Evolutionary conservation across 2,113 vertebrate genomes (phyloP).

Genomic region (Cavia porcellus): DNA sequence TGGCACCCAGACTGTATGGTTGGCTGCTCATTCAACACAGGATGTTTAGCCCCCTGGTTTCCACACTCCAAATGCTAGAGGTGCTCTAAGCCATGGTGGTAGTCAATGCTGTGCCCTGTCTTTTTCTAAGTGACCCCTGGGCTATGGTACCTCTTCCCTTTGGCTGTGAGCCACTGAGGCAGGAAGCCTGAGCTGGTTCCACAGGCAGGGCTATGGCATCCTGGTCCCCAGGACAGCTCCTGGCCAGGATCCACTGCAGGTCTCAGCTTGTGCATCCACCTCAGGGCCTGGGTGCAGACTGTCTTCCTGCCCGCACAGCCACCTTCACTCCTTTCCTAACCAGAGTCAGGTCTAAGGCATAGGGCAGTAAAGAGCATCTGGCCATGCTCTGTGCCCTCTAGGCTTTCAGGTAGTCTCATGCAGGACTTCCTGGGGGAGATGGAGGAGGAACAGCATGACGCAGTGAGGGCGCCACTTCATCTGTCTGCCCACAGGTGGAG

Average conservation of each 20-base stretch:
- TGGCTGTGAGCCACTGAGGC: not conserved
- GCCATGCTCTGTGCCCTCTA: not conserved
- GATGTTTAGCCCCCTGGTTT: too few species aligned
- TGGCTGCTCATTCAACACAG: not conserved
- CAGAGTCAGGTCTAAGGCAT: slow-evolving; percentile 6
- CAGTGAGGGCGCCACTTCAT: not conserved
- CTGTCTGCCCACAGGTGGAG: not conserved
- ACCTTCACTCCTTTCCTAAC: not conserved
- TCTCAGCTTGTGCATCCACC: not conserved
- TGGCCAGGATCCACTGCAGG: not conserved
- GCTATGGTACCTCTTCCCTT: not conserved
- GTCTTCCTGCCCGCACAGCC: not conserved
- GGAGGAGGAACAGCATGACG: not conserved
- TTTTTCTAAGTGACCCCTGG: not conserved
- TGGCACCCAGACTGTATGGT: not conserved
- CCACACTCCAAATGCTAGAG: not conserved
- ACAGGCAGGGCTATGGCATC: not conserved
- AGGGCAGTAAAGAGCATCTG: not conserved
- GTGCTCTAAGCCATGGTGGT: not conserved
- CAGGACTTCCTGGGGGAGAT: not conserved
- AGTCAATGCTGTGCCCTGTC: not conserved
- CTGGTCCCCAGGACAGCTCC: not conserved
- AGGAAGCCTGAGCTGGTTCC: not conserved
- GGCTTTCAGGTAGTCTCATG: not conserved
- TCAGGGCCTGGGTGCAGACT: not conserved